Evolutionary conservation across 2,797 vertebrate genomes (phyloP), one percentile per base, ranked within the genome.

Genomic region (Mormyrops boulengeri): DNA sequence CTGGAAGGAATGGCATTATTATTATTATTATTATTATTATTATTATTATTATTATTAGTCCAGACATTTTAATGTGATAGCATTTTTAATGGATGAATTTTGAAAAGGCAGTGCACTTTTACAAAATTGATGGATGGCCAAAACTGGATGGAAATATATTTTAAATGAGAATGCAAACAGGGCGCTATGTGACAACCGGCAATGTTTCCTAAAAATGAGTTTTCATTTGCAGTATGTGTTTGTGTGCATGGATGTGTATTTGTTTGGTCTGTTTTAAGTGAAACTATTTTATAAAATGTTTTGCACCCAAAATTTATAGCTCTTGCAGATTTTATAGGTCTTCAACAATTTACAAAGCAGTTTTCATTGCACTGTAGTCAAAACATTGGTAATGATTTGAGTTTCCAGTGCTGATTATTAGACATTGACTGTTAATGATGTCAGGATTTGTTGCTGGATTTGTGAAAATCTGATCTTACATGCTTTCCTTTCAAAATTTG

Each of bases 301-400:
- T 92, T 94, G 92, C 89, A 93, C 91, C n/a, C 50, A 90, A 86
- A 88, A 86, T 85, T 62, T 85, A 50, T 26, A 69, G 57, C 60
- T 53, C 66, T 47, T 88, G 57, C 44, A 87, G 91, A 90, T 57
- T 57, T 60, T 69, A 89, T 91, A 88, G 47, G 47, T 90, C 90
- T 89, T 77, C 34, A 89, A 91, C 88, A 47, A 73, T 89, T 88
- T 91, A 88, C 90, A 90, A 88, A 88, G 87, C 87, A 90, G 84
- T 91, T 90, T 90, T 86, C 91, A 91, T 91, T 93, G 90, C 92
- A 93, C 91, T 93, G 90, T 92, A 92, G 91, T 92, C 89, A 53
- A 89, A 89, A 92, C 91, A 91, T 91, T 91, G 91, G 87, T 91
- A 88, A 88, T 47, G 91, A 47, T 49, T 41, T 30, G 26, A 30